phyloP scores from a whole-genome alignment of 1,140 invertebrate species.

The Procambarus clarkii region DNA sequence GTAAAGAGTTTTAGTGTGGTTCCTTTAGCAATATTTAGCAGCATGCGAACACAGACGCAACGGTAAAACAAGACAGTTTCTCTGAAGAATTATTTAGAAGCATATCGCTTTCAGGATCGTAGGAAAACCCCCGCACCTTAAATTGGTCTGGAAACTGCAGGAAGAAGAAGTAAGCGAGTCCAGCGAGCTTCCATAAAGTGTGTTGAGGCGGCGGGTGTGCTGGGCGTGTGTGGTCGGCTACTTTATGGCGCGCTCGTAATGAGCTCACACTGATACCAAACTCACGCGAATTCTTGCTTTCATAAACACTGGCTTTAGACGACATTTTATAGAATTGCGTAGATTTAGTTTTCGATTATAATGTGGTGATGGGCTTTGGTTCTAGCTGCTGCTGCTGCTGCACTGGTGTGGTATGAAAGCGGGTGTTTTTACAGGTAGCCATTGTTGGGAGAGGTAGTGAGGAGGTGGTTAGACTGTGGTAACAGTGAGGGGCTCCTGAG shows the following conservation, averaged over 20 bases:
- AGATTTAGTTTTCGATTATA: slow-evolving; percentile 3
- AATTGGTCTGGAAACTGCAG: slow-evolving; percentile 61
- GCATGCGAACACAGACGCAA: neutral
- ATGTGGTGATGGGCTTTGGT: slow-evolving; percentile 16
- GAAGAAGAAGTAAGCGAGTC: slow-evolving; percentile 59
- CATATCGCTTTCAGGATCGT: slow-evolving; percentile 63
- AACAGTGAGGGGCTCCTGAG: slow-evolving; percentile 49
- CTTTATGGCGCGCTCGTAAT: slow-evolving; percentile 62
- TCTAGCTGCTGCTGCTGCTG: neutral
- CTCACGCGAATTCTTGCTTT: slow-evolving; percentile 56
- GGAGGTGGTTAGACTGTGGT: slow-evolving; percentile 25
- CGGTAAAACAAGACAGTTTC: slow-evolving; percentile 17
- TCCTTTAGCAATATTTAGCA: neutral
- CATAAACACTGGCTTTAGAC: slow-evolving; percentile 36
- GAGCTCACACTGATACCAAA: slow-evolving; percentile 67
- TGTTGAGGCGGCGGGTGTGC: slow-evolving; percentile 61
- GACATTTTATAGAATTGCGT: slow-evolving; percentile 26
- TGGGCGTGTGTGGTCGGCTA: slow-evolving; percentile 57
- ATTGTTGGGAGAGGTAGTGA: neutral
- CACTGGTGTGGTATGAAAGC: neutral
- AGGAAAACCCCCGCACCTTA: slow-evolving; percentile 58
- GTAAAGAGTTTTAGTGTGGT: too few relatives aligned
- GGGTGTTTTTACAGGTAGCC: neutral
- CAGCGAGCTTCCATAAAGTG: slow-evolving; percentile 41
- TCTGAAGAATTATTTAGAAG: slow-evolving; percentile 56